Evolutionary conservation across 2,113 vertebrate genomes (phyloP).

Genomic region (Scatophagus argus): DNA sequence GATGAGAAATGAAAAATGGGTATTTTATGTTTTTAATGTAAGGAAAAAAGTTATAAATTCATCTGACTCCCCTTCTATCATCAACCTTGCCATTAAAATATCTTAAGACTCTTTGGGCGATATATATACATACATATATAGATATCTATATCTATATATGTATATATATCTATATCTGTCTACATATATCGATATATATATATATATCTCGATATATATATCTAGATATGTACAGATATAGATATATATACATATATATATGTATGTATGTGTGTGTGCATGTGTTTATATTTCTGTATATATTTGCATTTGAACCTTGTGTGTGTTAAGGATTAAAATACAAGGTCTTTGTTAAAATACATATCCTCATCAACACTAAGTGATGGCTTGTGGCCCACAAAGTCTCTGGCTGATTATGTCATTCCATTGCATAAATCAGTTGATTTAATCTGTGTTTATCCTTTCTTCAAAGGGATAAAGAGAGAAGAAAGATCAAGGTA

Average conservation of each 20-base stretch:
- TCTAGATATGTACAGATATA: slow-evolving; percentile 27
- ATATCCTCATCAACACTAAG: slow-evolving; percentile 30
- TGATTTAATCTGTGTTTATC: slow-evolving; percentile 46
- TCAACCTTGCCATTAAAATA: slow-evolving; percentile 42
- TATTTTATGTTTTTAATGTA: slow-evolving; percentile 9
- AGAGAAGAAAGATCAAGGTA: slow-evolving; percentile 12
- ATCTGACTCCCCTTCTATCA: slow-evolving; percentile 22
- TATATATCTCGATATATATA: slow-evolving; percentile 32
- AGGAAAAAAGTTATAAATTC: slow-evolving; percentile 13
- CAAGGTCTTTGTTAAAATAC: slow-evolving; percentile 42
- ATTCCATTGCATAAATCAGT: slow-evolving; percentile 73
- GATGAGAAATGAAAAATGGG: slow-evolving; percentile 28
- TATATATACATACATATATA: slow-evolving; percentile 38
- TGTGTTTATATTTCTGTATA: slow-evolving; percentile 41
- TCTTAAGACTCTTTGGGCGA: slow-evolving; percentile 64
- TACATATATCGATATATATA: slow-evolving; percentile 41
- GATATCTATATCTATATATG: slow-evolving; percentile 20
- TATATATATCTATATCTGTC: slow-evolving; percentile 54
- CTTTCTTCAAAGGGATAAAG: not conserved
- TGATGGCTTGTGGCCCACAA: slow-evolving; percentile 49
- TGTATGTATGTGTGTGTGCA: slow-evolving; percentile 10
- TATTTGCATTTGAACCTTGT: slow-evolving; percentile 50
- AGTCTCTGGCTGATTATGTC: slow-evolving; percentile 52
- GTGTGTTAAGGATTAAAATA: slow-evolving; percentile 43
- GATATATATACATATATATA: slow-evolving; percentile 37